Evolutionary conservation across 1,140 invertebrate genomes (phyloP).

Genomic region (roundworm (Caenorhabditis elegans)): DNA sequence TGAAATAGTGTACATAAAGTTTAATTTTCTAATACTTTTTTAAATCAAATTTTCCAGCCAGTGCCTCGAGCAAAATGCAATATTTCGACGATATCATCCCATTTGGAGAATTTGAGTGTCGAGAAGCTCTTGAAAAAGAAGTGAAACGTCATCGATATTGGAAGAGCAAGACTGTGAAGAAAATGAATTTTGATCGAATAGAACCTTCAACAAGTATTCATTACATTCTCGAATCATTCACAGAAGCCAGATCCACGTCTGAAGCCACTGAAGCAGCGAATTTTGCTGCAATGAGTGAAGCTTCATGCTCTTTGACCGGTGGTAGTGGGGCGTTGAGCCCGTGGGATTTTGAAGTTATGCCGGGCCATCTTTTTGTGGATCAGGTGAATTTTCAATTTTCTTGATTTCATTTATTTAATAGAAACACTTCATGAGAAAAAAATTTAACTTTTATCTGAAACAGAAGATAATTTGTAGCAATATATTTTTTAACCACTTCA

Average conservation of each 20-base stretch:
- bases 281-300: slow-evolving; percentile 7
- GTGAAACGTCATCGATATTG: slow-evolving; percentile 61
- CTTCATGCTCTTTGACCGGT: not conserved
- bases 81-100: slow-evolving; percentile 50
- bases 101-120: slow-evolving; percentile 59
- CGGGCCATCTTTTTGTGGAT: slow-evolving; percentile 59
- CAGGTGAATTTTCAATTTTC: slow-evolving; percentile 48
- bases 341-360: slow-evolving; percentile 65
- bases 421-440: too few species aligned
- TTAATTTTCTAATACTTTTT: too few species aligned
- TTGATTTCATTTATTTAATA: too few species aligned
- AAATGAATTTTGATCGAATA: slow-evolving; percentile 62
- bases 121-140: slow-evolving; percentile 59
- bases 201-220: slow-evolving; percentile 46
- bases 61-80: slow-evolving; percentile 9
- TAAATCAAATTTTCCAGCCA: not conserved
- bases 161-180: slow-evolving; percentile 60
- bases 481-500: too few species aligned
- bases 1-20: too few species aligned
- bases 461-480: too few species aligned
- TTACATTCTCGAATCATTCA: slow-evolving; percentile 65
- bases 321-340: slow-evolving; percentile 43
- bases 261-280: slow-evolving; percentile 57
- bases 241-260: slow-evolving; percentile 60
- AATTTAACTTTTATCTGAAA: too few species aligned